Percentiles rank a stretch among this genome's conserved stretches.
These are phyloP conservation scores for Mythimna pallens DNA, from an alignment of 2,888 invertebrate genomes.

Conservation along the genomic window DNA sequence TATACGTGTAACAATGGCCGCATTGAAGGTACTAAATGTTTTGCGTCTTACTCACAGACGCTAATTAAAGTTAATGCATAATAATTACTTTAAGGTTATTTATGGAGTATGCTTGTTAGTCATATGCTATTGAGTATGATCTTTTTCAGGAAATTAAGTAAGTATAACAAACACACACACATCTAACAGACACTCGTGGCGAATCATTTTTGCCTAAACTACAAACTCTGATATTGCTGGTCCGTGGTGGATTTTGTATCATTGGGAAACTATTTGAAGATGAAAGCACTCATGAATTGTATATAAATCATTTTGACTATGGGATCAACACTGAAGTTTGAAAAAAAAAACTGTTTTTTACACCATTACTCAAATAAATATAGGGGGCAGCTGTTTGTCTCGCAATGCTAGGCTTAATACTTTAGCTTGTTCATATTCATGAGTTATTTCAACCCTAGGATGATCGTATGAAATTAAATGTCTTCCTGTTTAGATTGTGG, in stretches of 20 bases:
- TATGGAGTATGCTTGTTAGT: neutral
- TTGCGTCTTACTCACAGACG: constrained; percentile 1
- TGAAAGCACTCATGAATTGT: neutral
- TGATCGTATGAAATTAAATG: neutral
- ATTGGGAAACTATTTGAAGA: neutral
- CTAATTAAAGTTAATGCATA: constrained; percentile 19
- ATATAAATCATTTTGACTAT: neutral
- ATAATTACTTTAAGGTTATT: constrained; percentile 4
- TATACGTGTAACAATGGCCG: neutral
- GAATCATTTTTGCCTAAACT: neutral
- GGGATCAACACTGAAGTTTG: neutral
- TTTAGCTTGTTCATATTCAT: neutral
- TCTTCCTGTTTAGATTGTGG: neutral
- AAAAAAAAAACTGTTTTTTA: neutral
- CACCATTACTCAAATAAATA: neutral
- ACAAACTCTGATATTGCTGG: no score
- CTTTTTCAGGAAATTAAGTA: neutral
- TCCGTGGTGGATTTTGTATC: neutral
- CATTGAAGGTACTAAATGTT: constrained; percentile 13
- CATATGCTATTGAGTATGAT: constrained; percentile 1
- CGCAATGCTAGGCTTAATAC: neutral
- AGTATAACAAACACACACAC: neutral
- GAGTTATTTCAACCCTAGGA: neutral
- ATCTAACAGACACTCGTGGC: neutral
- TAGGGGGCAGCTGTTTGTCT: neutral